phyloP scores from a whole-genome alignment of 2,113 vertebrate genomes.

The Dasyurus viverrinus region DNA sequence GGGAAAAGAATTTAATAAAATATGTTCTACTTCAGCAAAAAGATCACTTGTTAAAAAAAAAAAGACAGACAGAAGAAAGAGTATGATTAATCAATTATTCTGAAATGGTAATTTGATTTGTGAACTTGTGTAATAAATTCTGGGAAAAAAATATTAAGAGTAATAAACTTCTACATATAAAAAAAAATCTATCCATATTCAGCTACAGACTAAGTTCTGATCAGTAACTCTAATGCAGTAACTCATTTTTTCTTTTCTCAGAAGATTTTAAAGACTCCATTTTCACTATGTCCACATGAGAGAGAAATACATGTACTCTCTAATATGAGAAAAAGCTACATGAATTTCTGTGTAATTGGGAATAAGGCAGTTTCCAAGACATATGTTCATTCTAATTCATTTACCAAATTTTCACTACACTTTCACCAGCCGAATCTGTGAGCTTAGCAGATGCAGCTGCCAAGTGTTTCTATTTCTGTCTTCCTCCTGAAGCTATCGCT shows the following conservation, averaged over 20 bases:
- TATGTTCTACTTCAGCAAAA: neutral
- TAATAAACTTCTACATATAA: neutral
- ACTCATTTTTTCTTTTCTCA: neutral
- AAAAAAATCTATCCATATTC: neutral
- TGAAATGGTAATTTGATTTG: neutral
- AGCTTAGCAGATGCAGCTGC: constrained; percentile 63
- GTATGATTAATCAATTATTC: neutral
- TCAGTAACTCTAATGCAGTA: neutral
- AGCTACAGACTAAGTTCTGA: neutral
- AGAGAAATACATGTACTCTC: neutral
- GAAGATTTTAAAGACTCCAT: neutral
- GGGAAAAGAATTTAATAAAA: neutral
- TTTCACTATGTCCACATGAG: neutral
- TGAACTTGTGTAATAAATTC: neutral
- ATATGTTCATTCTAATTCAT: neutral
- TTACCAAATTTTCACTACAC: neutral
- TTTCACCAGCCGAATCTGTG: constrained; percentile 41
- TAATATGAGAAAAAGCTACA: constrained; percentile 3
- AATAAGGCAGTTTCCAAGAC: constrained; percentile 12
- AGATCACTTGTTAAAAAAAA: neutral
- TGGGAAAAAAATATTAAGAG: neutral
- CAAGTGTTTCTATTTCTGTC: constrained; percentile 73
- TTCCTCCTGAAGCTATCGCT: constrained; percentile 63
- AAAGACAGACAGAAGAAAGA: neutral
- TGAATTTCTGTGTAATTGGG: neutral